Evolutionary conservation across 1,140 invertebrate species (phyloP).

Genomic region (Paraescarpia echinospica): DNA sequence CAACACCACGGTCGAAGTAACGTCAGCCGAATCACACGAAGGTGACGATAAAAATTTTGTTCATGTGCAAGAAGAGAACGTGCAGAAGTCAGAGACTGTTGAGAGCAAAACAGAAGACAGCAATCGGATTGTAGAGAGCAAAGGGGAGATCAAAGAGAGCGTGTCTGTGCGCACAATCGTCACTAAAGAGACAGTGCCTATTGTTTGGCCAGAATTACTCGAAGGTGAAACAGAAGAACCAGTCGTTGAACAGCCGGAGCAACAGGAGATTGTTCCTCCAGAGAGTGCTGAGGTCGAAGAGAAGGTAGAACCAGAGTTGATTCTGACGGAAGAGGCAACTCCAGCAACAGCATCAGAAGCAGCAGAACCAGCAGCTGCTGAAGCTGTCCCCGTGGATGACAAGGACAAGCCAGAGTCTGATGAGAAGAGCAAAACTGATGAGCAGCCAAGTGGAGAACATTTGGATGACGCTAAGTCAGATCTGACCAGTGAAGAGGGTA

Average conservation of each 20-base stretch:
- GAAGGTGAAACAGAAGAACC: not conserved
- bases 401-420: not conserved
- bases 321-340: not conserved
- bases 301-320: not conserved
- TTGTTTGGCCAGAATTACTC: not conserved
- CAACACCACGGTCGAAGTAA: not conserved
- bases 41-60: not conserved
- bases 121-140: not conserved
- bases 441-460: not conserved
- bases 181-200: not conserved
- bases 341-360: not conserved
- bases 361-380: no score
- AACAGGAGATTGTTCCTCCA: not conserved
- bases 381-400: not conserved
- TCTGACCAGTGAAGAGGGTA: not conserved
- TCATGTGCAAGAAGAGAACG: not conserved
- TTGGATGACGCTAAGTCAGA: not conserved
- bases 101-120: not conserved
- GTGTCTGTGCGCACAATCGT: not conserved
- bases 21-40: not conserved
- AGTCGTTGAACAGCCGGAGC: not conserved
- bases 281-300: not conserved
- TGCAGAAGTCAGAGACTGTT: not conserved
- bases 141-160: not conserved
- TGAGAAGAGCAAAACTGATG: not conserved